Conservation (phyloP, 2,888 invertebrate genomes). For the Drosophila sordidula region DNA sequence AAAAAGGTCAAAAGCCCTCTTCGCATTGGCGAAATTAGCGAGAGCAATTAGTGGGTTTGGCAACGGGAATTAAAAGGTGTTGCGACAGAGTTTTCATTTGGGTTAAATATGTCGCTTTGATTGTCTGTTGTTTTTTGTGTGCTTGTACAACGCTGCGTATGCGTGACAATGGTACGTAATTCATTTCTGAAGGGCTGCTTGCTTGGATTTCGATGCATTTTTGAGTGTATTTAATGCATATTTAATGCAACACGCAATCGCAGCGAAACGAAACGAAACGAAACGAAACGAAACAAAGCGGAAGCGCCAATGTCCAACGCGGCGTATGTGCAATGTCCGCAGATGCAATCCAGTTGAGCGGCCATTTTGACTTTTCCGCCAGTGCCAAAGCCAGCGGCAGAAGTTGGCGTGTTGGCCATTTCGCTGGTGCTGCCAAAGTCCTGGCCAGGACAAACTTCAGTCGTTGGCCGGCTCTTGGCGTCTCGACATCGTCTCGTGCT, state of each 20-base stretch:
- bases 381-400: constrained; percentile 4
- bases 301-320: constrained; percentile 58
- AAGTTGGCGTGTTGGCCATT: constrained; percentile 39
- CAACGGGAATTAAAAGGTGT: constrained; percentile 38
- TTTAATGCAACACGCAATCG: constrained; percentile 74
- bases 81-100: constrained; percentile 14
- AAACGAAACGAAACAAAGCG: constrained; percentile 42
- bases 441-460: constrained; percentile 56
- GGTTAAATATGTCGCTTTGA: neutral
- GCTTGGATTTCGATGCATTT: constrained; percentile 66
- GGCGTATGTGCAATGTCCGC: constrained; percentile 70
- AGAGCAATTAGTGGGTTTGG: constrained; percentile 14
- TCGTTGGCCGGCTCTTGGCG: constrained; percentile 68
- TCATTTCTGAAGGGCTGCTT: constrained; percentile 38
- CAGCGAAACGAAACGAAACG: constrained; percentile 19
- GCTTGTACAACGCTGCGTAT: constrained; percentile 37
- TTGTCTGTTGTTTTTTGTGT: neutral
- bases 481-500: constrained; percentile 60
- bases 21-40: constrained; percentile 16
- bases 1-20: constrained; percentile 64
- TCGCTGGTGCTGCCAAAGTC: constrained; percentile 22
- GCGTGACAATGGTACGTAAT: constrained; percentile 61
- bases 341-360: constrained; percentile 51
- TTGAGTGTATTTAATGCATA: constrained; percentile 67
- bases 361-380: constrained; percentile 33